Evolutionary conservation across 1,140 invertebrate genomes (phyloP).

Genomic region (Bombus confusus): DNA sequence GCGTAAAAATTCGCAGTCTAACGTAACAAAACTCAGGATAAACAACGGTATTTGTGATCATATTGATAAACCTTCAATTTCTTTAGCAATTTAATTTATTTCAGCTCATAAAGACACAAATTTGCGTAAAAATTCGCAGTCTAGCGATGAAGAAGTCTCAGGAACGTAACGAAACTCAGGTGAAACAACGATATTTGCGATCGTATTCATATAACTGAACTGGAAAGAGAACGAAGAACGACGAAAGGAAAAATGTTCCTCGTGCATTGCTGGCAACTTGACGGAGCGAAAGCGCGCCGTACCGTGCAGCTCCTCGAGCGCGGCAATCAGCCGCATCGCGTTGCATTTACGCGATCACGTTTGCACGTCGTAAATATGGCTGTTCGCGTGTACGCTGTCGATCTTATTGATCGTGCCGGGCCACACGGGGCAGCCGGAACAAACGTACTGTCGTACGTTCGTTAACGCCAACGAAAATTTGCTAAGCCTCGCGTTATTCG

Average conservation of each 20-base stretch:
- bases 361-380: slow-evolving; percentile 35
- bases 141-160: no score
- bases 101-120: no score
- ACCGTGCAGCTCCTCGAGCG: background rate
- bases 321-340: background rate
- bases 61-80: no score
- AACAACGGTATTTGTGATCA: no score
- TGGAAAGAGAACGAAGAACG: background rate
- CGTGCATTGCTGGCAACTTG: background rate
- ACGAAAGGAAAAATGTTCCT: background rate
- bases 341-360: background rate
- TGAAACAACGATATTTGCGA: no score
- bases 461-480: slow-evolving; percentile 29
- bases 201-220: no score
- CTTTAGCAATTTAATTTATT: no score
- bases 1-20: no score
- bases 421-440: background rate
- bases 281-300: background rate
- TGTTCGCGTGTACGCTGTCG: slow-evolving; percentile 20
- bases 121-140: no score
- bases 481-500: slow-evolving; percentile 22
- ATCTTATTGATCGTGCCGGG: slow-evolving; percentile 35
- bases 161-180: no score
- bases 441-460: background rate
- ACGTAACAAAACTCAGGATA: no score